These are phyloP conservation scores for Cathartes aura DNA, from an alignment of 2,113 vertebrate species.

Conservation along the genomic window DNA sequence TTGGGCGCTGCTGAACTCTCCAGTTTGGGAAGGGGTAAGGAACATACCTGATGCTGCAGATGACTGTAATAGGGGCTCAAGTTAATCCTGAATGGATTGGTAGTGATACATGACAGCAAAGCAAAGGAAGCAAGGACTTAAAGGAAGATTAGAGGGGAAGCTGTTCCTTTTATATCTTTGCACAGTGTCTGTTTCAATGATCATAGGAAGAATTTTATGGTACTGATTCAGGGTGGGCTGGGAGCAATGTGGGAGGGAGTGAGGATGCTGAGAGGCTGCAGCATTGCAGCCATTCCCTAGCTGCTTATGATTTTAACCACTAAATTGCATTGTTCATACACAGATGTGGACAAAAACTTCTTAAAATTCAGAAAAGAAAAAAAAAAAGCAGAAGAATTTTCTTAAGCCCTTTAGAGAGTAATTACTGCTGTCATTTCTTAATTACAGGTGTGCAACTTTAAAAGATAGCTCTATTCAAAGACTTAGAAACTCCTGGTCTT, in stretches of 20 bases:
- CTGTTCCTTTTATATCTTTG: neutral
- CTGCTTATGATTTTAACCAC: neutral
- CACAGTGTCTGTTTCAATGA: neutral
- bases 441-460: neutral
- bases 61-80: neutral
- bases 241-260: neutral
- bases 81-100: neutral
- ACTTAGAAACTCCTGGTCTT: neutral
- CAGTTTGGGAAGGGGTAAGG: neutral
- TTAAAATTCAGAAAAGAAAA: neutral
- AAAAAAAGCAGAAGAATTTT: neutral
- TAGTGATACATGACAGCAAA: neutral
- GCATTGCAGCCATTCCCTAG: neutral
- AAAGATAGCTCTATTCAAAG: neutral
- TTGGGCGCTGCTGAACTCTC: neutral
- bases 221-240: neutral
- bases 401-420: neutral
- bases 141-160: neutral
- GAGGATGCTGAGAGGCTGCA: neutral
- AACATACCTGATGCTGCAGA: neutral
- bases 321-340: neutral
- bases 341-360: neutral
- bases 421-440: neutral
- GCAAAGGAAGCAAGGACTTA: neutral
- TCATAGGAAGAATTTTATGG: neutral